Conservation (phyloP, 2,888 invertebrate species). For the Cabera pusaria region DNA sequence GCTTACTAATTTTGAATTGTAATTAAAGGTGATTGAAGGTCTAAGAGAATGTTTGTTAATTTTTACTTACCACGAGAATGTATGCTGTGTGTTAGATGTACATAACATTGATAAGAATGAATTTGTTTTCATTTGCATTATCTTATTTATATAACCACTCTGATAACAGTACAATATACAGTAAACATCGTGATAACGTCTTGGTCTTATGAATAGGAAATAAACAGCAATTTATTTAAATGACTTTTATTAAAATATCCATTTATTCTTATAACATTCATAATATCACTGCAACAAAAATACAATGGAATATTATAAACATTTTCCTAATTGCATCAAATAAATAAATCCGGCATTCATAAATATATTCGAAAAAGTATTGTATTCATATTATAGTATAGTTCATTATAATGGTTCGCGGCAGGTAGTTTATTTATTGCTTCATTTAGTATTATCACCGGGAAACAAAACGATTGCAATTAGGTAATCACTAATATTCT, state of each 20-base stretch:
- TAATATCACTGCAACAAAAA: conserved; percentile 83
- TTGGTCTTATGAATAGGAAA: conserved; percentile 34
- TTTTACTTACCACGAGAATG: no score
- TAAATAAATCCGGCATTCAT: conserved; percentile 38
- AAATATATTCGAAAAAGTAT: conserved; percentile 52
- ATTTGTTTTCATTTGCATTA: no score
- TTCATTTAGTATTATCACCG: conserved; percentile 33
- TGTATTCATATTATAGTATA: conserved; percentile 23
- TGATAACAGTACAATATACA: background rate
- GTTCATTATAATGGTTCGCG: conserved; percentile 38
- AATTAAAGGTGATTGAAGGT: no score
- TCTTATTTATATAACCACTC: no score
- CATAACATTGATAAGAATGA: no score
- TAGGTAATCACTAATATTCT: conserved; percentile 49
- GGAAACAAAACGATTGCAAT: conserved; percentile 40
- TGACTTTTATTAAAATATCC: conserved; percentile 84
- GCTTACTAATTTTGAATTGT: no score
- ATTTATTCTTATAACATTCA: conserved; percentile 84
- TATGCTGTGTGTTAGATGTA: no score
- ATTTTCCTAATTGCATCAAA: conserved; percentile 73
- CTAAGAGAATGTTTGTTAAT: no score
- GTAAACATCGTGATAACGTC: no score
- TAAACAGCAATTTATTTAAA: conserved; percentile 70
- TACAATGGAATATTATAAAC: conserved; percentile 83
- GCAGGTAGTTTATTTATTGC: conserved; percentile 41